Evolutionary conservation across 1,140 invertebrate genomes (phyloP).

Genomic region (Calycopis cecrops): DNA sequence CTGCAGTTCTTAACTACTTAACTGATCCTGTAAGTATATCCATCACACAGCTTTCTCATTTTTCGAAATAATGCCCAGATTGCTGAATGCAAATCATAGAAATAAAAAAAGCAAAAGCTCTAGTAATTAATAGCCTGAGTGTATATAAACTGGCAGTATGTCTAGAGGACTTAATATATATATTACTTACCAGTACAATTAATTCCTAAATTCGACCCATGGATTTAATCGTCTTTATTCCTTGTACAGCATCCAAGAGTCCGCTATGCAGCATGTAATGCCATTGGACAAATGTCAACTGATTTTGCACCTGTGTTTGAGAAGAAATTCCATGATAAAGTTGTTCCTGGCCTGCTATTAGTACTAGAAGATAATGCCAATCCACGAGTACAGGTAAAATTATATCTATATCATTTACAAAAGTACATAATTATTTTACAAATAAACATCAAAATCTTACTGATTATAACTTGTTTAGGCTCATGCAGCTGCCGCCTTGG

Average conservation of each 20-base stretch:
- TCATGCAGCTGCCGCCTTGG: conserved; percentile 94
- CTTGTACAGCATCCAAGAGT: conserved; percentile 89
- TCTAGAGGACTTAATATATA: no score
- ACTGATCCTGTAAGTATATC: conserved; percentile 81
- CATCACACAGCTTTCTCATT: no score
- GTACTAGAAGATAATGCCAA: conserved; percentile 94
- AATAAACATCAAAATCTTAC: conserved; percentile 1
- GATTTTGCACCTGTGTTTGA: conserved; percentile 98
- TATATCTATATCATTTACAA: background rate
- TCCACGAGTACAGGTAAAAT: conserved; percentile 89
- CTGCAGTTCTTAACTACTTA: conserved; percentile 91
- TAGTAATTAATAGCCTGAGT: no score
- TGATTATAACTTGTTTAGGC: conserved; percentile 69
- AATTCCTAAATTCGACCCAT: background rate
- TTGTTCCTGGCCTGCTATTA: conserved; percentile 92
- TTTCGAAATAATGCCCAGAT: no score
- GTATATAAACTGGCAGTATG: no score
- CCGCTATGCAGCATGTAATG: conserved; percentile 98
- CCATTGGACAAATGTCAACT: conserved; percentile 99
- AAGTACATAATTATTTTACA: no score
- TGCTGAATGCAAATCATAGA: no score
- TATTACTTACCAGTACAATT: no score
- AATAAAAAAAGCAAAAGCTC: no score
- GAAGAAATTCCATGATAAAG: conserved; percentile 97
- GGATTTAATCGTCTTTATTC: background rate